Base-by-base conservation (phyloP, 2,113 vertebrate species). In the Erythrolamprus reginae region DNA sequence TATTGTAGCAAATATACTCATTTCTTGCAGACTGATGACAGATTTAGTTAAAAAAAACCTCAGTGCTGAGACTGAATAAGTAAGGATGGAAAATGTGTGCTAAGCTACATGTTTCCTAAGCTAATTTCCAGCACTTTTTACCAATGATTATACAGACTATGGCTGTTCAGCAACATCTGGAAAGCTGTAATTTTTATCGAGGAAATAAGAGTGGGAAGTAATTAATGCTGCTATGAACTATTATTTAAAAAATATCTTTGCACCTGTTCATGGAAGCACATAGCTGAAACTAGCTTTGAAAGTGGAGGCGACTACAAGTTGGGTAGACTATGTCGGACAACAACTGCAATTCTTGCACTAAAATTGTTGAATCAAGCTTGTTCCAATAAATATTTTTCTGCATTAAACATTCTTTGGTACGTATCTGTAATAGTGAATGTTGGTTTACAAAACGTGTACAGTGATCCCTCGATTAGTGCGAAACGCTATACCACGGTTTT, bases 281-380 rank as follows among this genome's bases (percentile, higher is more conserved):
- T 2, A n/a, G 48, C 52, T 82, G 42, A 52, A 50, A 23, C 21
- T 38, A 26, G 10, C 33, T 28, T 24, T 70, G 61, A 38, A 87
- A 70, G 17, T 6, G 33, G 33, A 21, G 51, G 23, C 2, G 2
- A 90, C 12, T 61, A 21, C 53, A 85, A 13, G 50, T 21, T 82
- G 24, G 2, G 15, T 53, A 86, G 84, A 6, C 38, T 82, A 19
- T 33, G 61, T 47, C 53, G 83, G 52, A 45, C 56, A 53, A 82
- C 70, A 55, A 82, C 70, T 42, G 28, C n/a, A 84, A 84, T 84
- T 88, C 13, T 91, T 91, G 90, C 90, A 91, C 86, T 88, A 88
- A 84, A 91, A 19, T 9, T 90, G 55, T 58, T 86, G 45, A 26
- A 70, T 33, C 47, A 8, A 58, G 82, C n/a, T 8, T 91, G 53